Base-by-base conservation (phyloP, 2,888 invertebrate species). In the Torymus aiolomorphi region DNA sequence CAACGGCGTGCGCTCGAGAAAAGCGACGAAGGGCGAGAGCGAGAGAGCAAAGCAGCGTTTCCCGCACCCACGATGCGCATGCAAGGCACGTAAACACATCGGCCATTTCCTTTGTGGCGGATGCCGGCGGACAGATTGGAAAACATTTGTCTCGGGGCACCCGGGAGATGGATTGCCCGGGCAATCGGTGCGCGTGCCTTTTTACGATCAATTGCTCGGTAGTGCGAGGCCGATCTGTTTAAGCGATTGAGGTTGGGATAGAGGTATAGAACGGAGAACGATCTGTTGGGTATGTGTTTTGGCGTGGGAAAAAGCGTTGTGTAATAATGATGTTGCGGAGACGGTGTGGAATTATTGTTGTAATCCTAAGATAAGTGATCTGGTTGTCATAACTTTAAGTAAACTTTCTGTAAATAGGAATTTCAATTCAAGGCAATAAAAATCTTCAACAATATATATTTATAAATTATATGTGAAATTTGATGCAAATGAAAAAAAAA, bases 11-110 rank as follows among this genome's bases (percentile, higher is more conserved):
- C 31, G 71, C 65, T 13, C 42, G 51, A 59, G 57, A 18, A 24
- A 24, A 61, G 51, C 16, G 42, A 59, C 57, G 24, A 13, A 51
- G 18, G 49, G 24, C 59, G 49, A 71, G 16, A 16, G 20, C 71
- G 14, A n/a, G 56, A 31, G 14, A 51, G n/a, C 12, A 56, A 56
- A 31, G n/a, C 2, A 5, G 42, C 8, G 8, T 8, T 42, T 42
- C 13, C 10, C 49, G 1, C 24, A 49, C 14, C 16, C n/a, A 74
- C 42, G 54, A 13, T 18, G n/a, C 18, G 83, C 83, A 84, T 83
- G 84, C 84, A 65, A 81, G 69, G 81, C 86, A 85, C 86, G 87
- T 85, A 86, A 86, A 84, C 83, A 83, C 85, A 84, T 86, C 82
- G 84, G 83, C 83, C 83, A 83, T 84, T 85, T 84, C 84, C 83